phyloP scores from a whole-genome alignment of 1,140 invertebrate genomes.

The Heliconius hewitsoni region DNA sequence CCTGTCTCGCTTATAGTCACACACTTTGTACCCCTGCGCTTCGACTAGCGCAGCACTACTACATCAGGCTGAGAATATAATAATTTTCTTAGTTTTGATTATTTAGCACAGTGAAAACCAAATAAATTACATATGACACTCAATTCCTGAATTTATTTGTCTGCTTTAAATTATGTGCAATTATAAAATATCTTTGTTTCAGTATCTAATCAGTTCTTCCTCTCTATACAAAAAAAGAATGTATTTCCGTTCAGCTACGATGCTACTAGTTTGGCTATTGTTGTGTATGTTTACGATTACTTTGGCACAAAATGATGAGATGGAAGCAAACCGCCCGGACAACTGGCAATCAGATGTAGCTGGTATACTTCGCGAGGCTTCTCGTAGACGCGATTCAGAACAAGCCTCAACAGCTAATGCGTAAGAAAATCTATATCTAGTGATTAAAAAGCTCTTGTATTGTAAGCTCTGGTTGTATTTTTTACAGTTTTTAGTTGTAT shows the following conservation, averaged over 20 bases:
- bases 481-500: too few species aligned
- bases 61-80: too few species aligned
- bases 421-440: neutral
- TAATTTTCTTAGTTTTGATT: constrained; percentile 15
- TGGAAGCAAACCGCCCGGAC: constrained; percentile 23
- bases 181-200: constrained; percentile 9
- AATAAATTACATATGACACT: constrained; percentile 27
- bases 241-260: neutral
- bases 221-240: neutral
- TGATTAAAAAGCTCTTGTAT: too few species aligned
- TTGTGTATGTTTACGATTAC: constrained; percentile 11
- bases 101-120: constrained; percentile 13
- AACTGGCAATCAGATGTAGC: too few species aligned
- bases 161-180: constrained; percentile 26
- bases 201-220: neutral
- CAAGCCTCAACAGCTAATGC: neutral
- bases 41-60: too few species aligned
- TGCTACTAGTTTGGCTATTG: constrained; percentile 6
- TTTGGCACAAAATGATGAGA: neutral
- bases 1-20: too few species aligned
- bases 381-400: too few species aligned
- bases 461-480: neutral
- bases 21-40: too few species aligned
- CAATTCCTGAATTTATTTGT: constrained; percentile 35
- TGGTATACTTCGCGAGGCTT: neutral